Evolutionary conservation across 2,113 vertebrate genomes (phyloP), one percentile per base, ranked within the genome.

Genomic region (Protobothrops mucrosquamatus): DNA sequence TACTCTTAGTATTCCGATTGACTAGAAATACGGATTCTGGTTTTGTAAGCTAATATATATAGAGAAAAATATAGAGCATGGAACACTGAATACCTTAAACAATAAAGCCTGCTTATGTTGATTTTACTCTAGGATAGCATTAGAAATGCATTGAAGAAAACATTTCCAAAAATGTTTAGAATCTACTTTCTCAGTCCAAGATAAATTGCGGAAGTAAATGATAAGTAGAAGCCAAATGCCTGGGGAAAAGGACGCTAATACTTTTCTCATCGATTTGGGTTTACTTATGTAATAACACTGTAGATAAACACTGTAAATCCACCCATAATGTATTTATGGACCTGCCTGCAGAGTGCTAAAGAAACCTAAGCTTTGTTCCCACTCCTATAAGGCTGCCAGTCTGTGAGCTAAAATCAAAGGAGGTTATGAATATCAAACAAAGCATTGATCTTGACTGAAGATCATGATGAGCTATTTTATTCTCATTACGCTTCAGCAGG

Each of bases 381-480:
- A 95, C 93, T 91, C 92, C 93, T 96, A 92, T 96, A 95, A 97
- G 97, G 94, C 97, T 96, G 96, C 97, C 97, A 97, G 92, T 97
- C 96, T 96, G 55, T 90, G 55, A n/a, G 94, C 96, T 97, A 95
- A 96, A 97, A 95, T 93, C 96, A 96, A 95, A 96, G 95, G 92
- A 97, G 93, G 57, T 94, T 95, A 96, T 96, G 95, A 93, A 96
- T 95, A 94, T 91, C 92, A 94, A 91, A 95, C 94, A 89, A 95
- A 94, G 91, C 96, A 96, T 96, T 95, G 97, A 97, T 97, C 97
- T 95, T 95, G 93, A 95, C 94, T 94, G 93, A 94, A 96, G 88
- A 12, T 95, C 94, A 97, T 96, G 95, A 96, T 95, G 95, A 95
- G 94, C 96, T 96, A 96, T 97, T 97, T 97, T 96, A 97, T 96